These are phyloP conservation scores for Poecilia latipinna DNA, from an alignment of 2,113 vertebrate species.

Conservation along the genomic window DNA sequence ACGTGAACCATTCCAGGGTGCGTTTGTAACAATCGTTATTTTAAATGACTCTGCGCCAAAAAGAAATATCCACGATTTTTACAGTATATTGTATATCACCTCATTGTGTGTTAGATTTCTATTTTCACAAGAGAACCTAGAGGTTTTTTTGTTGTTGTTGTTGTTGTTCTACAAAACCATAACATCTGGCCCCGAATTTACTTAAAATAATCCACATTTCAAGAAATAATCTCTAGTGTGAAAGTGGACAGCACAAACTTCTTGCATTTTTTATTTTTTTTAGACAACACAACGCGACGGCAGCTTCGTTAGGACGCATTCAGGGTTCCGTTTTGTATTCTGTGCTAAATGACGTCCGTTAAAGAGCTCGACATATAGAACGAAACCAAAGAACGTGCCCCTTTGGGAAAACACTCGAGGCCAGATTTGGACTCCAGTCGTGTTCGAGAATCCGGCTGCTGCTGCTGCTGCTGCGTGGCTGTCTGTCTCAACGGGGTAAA, in stretches of 20 bases:
- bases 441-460: neutral
- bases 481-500: conserved; percentile 7
- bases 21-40: too few species aligned
- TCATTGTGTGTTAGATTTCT: neutral
- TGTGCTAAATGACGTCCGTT: neutral
- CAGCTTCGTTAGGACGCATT: neutral
- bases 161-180: neutral
- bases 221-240: neutral
- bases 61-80: too few species aligned
- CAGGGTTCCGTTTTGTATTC: neutral
- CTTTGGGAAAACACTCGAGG: conserved; percentile 4
- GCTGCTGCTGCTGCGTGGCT: conserved; percentile 2
- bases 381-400: conserved; percentile 1
- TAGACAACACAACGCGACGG: neutral
- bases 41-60: too few species aligned
- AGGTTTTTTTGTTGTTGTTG: too few species aligned
- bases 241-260: neutral
- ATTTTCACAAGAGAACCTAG: neutral
- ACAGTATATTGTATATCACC: neutral
- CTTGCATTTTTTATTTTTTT: neutral
- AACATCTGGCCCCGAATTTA: neutral
- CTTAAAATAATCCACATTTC: too few species aligned
- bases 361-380: neutral
- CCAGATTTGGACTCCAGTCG: neutral
- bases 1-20: too few species aligned